These are phyloP conservation scores for Cylas formicarius DNA, from an alignment of 1,140 invertebrate genomes.

Conservation along the genomic window DNA sequence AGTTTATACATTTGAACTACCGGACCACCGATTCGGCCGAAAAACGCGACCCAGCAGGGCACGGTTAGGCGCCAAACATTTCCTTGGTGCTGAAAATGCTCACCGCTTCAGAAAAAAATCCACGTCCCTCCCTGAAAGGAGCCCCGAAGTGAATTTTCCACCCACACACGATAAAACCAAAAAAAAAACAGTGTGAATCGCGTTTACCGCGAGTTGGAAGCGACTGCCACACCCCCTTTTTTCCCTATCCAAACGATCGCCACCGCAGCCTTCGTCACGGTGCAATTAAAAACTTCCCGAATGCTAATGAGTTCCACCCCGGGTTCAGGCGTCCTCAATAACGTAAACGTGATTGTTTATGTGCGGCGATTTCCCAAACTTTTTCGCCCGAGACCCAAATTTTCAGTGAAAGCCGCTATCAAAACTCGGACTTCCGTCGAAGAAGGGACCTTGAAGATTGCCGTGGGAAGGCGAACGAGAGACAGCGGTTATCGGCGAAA, in stretches of 20 bases:
- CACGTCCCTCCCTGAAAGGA: too few relatives aligned
- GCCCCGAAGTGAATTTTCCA: conserved; percentile 1
- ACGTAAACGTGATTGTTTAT: conserved; percentile 17
- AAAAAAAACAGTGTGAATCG: conserved; percentile 1
- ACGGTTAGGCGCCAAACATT: too few relatives aligned
- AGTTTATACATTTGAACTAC: too few relatives aligned
- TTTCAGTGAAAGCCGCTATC: conserved; percentile 4
- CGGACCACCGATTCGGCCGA: too few relatives aligned
- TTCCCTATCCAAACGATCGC: conserved; percentile 13
- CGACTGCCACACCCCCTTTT: conserved; percentile 21
- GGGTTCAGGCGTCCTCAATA: conserved; percentile 9
- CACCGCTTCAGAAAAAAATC: too few relatives aligned
- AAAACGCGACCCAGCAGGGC: too few relatives aligned
- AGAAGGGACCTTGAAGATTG: conserved; percentile 28
- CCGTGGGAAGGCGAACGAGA: conserved; percentile 21
- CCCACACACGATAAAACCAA: neutral
- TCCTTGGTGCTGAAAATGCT: too few relatives aligned
- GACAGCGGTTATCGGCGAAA: conserved; percentile 21
- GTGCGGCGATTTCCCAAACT: conserved; percentile 5
- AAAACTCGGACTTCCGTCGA: neutral
- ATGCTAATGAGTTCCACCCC: neutral
- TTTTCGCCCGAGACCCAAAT: neutral
- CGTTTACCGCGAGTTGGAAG: neutral
- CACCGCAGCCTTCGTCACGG: conserved; percentile 17
- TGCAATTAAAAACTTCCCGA: conserved; percentile 9